These are phyloP conservation scores for Antheraea assamensis DNA, from an alignment of 2,888 invertebrate species.

Conservation along the genomic window DNA sequence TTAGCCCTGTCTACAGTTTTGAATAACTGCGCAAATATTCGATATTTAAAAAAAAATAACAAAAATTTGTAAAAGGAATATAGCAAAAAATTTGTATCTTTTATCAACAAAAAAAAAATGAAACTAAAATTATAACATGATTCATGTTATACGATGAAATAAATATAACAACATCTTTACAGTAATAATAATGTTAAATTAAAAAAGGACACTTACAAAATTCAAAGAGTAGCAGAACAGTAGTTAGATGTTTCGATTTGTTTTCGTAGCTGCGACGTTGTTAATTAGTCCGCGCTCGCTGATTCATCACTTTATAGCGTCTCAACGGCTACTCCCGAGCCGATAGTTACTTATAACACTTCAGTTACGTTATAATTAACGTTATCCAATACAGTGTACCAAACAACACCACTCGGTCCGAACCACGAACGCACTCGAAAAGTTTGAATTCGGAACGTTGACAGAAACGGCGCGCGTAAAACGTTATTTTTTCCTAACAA, in stretches of 20 bases:
- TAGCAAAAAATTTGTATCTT: not conserved
- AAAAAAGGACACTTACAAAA: slow-evolving; percentile 65
- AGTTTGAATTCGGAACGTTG: slow-evolving; percentile 66
- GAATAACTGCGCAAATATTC: not conserved
- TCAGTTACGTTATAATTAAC: slow-evolving; percentile 45
- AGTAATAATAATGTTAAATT: slow-evolving; percentile 12
- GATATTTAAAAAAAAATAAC: not conserved
- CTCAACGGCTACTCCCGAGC: slow-evolving; percentile 69
- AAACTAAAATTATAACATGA: not conserved
- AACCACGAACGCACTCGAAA: slow-evolving; percentile 60
- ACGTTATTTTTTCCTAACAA: slow-evolving; percentile 63
- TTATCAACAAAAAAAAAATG: not conserved
- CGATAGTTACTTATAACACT: slow-evolving; percentile 62
- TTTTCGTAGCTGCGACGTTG: slow-evolving; percentile 74
- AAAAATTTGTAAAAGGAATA: not conserved
- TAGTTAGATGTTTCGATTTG: slow-evolving; percentile 59
- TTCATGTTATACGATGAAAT: slow-evolving; percentile 6
- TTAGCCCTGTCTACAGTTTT: not conserved
- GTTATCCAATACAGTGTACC: slow-evolving; percentile 25
- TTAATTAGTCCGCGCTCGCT: slow-evolving; percentile 80
- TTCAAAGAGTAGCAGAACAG: slow-evolving; percentile 48
- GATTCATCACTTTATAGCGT: slow-evolving; percentile 81
- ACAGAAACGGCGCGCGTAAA: slow-evolving; percentile 62
- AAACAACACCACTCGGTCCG: slow-evolving; percentile 53
- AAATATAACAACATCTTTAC: slow-evolving; percentile 19